Evolutionary conservation across 2,888 invertebrate species (phyloP), one percentile per base, ranked within the genome.

Genomic region (Troglohyphantes excavatus): DNA sequence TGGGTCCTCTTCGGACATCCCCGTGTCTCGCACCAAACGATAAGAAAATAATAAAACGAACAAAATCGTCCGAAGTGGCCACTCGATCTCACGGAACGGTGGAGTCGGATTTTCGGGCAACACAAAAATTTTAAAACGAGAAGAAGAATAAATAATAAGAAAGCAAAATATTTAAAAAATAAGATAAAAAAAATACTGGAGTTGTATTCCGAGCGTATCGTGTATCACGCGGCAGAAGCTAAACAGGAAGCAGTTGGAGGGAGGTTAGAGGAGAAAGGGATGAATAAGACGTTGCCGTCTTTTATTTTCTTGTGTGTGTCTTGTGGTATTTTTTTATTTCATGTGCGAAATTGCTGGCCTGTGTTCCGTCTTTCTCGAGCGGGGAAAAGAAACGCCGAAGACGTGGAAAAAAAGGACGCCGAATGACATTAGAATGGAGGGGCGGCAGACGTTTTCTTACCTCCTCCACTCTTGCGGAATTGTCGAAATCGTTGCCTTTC

Each of bases 181-280:
- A 21, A 67, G 33, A 11, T 21, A 61, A 78, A 39, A 70, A 78
- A 70, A 78, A 72, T 63, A 81, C 79, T 76, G 72, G 63, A 87
- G 73, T 81, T 81, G 72, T n/a, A 73, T 81, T 73, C 46, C 63
- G 79, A 87, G 73, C 87, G 87, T 79, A 87, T 87, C 87, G 61
- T 39, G 68, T 87, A 81, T 68, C 78, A 43, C 63, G 78, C 53
- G 59, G 73, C 79, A 63, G 79, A 72, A 79, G 87, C 72, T 63
- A 79, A 86, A 86, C 86, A 87, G 87, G 87, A 87, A 87, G 87
- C 65, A 87, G 68, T 70, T 68, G 76, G 39, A n/a, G n/a, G 19
- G 53, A 78, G 68, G 70, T 86, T 67, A 46, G 23, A 78, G 26
- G 72, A 59, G 39, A 43, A n/a, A 27, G 19, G 13, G 33, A 43